These are phyloP conservation scores for Bucorvus abyssinicus DNA, from an alignment of 2,797 vertebrate genomes.

Conservation along the genomic window DNA sequence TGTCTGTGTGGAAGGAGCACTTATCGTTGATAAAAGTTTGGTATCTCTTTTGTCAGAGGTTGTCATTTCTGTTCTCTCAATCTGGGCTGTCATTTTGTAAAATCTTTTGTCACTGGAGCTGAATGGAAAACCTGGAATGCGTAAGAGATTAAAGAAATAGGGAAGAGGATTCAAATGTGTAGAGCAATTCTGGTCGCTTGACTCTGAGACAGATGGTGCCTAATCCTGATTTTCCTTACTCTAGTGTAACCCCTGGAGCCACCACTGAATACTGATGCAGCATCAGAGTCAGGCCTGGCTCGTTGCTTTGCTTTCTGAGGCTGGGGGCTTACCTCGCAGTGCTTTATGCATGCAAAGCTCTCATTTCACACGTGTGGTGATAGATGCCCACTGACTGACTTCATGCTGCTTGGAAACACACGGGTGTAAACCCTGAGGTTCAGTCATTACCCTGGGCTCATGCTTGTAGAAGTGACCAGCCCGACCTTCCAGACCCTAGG, in stretches of 20 bases:
- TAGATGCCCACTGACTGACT: not conserved
- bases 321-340: not conserved
- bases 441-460: not conserved
- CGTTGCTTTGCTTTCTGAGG: not conserved
- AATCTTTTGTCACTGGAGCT: constrained; percentile 51
- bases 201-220: constrained; percentile 32
- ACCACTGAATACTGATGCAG: not conserved
- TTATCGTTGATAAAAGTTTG: constrained; percentile 44
- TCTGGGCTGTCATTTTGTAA: constrained; percentile 59
- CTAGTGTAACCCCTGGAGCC: constrained; percentile 5
- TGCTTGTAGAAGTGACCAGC: not conserved
- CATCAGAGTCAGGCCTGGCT: constrained; percentile 35
- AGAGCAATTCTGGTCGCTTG: not conserved
- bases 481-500: not conserved
- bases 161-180: constrained; percentile 30
- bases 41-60: constrained; percentile 56
- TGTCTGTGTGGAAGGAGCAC: constrained; percentile 33
- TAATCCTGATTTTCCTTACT: constrained; percentile 52
- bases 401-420: not conserved
- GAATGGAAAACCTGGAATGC: constrained; percentile 44
- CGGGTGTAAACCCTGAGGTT: not conserved
- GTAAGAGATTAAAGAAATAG: not conserved
- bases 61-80: constrained; percentile 61
- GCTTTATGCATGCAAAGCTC: not conserved
- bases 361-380: not conserved